Percentiles rank a stretch among this genome's conserved stretches.
These are phyloP conservation scores for Enteromius treurensis DNA, from an alignment of 2,797 vertebrate species.

Conservation along the genomic window DNA sequence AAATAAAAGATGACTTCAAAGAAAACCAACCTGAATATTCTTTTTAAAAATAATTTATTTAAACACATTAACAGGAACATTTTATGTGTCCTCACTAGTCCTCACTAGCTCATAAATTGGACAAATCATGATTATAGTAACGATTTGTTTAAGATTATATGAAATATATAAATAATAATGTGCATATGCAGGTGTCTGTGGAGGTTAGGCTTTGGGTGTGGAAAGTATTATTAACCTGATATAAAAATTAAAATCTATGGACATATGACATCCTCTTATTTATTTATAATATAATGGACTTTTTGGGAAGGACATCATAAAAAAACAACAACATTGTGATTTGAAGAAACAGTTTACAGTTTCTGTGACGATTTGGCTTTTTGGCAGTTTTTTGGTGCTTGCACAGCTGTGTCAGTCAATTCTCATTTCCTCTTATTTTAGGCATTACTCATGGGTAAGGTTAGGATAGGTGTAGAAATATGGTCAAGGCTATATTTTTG, in stretches of 20 bases:
- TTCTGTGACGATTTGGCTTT: too few relatives aligned
- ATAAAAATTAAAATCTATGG: background rate
- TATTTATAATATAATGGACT: too few relatives aligned
- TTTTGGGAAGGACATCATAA: too few relatives aligned
- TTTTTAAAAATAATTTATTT: background rate
- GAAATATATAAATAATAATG: background rate
- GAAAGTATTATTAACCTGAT: background rate
- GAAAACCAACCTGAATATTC: background rate
- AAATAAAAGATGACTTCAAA: conserved; percentile 4
- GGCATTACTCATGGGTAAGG: too few relatives aligned
- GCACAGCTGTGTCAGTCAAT: too few relatives aligned
- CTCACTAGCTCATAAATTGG: background rate
- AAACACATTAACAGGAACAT: background rate
- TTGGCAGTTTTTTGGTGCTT: too few relatives aligned
- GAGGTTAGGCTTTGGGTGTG: background rate
- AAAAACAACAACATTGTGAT: too few relatives aligned
- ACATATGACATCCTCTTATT: background rate
- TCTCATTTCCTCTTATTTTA: too few relatives aligned
- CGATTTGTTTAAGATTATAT: too few relatives aligned
- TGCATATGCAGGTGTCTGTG: background rate
- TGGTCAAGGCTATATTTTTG: too few relatives aligned
- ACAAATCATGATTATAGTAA: background rate
- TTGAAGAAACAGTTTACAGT: too few relatives aligned
- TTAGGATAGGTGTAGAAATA: too few relatives aligned
- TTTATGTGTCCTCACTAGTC: background rate